phyloP scores from a whole-genome alignment of 2,113 vertebrate genomes.

The Menura novaehollandiae region DNA sequence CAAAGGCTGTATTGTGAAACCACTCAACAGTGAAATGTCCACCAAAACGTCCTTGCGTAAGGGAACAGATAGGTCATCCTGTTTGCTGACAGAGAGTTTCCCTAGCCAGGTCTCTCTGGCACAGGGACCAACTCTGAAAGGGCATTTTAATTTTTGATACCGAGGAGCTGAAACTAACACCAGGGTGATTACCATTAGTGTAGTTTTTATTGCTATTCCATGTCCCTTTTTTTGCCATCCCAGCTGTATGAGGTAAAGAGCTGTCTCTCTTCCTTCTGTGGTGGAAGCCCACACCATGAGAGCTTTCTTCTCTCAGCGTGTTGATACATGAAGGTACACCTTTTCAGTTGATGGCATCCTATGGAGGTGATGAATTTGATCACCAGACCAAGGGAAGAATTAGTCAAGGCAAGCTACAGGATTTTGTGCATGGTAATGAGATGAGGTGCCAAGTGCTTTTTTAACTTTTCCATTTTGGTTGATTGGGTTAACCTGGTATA shows the following conservation, averaged over 20 bases:
- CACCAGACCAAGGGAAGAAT: not conserved
- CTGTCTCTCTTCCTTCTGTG: not conserved
- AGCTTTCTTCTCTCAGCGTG: not conserved
- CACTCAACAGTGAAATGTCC: not conserved
- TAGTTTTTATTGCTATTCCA: not conserved
- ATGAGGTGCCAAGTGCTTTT: not conserved
- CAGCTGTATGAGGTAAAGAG: not conserved
- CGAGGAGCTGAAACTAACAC: accelerated
- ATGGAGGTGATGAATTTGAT: not conserved
- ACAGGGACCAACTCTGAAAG: not conserved
- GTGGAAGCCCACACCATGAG: accelerated
- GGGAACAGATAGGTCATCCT: not conserved
- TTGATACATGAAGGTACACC: not conserved
- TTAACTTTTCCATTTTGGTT: not conserved
- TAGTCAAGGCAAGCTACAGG: not conserved
- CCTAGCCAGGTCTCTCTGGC: not conserved
- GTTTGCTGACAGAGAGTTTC: not conserved
- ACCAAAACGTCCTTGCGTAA: not conserved
- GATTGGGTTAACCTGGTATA: not conserved
- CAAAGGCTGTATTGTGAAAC: not conserved
- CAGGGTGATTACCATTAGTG: not conserved
- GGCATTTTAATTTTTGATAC: not conserved
- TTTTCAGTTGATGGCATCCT: not conserved
- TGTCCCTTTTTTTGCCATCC: not conserved
- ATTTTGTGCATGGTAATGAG: not conserved